Percentiles rank a stretch among this genome's conserved stretches.
Conservation (phyloP, 2,797 vertebrate genomes). For the Anas flavirostris region DNA sequence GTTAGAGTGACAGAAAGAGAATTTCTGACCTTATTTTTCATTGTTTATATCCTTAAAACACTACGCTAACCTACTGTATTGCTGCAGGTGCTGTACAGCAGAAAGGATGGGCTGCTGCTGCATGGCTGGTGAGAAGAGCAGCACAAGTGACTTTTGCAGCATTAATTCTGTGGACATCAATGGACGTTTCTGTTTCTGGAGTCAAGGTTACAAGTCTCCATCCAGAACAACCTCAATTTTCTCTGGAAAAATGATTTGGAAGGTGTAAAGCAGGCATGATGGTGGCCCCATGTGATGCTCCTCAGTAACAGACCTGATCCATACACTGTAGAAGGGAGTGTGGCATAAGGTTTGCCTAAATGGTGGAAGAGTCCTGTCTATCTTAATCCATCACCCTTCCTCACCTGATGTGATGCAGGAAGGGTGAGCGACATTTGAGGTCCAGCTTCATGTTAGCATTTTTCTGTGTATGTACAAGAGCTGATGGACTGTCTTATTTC, state of each 20-base stretch:
- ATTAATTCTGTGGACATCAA: background rate
- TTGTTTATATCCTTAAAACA: background rate
- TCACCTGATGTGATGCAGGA: background rate
- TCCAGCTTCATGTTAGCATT: background rate
- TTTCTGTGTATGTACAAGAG: background rate
- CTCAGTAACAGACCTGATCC: background rate
- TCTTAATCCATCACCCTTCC: background rate
- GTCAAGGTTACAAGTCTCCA: background rate
- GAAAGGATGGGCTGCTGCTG: fast-evolving
- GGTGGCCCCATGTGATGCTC: background rate
- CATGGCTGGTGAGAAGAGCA: fast-evolving
- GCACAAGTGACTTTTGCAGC: background rate
- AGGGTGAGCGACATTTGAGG: background rate
- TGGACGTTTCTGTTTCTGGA: background rate
- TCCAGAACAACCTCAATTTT: background rate
- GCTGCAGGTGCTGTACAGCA: background rate
- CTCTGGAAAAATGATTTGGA: background rate
- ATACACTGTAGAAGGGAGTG: fast-evolving
- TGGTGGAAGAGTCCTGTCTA: background rate
- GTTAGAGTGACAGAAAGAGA: background rate
- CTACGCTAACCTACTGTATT: background rate
- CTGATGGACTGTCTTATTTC: background rate
- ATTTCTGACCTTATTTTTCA: background rate
- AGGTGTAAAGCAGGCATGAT: background rate
- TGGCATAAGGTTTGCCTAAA: background rate